Evolutionary conservation across 2,113 vertebrate species (phyloP), one percentile per base, ranked within the genome.

Genomic region (Trichomycterus rosablanca): DNA sequence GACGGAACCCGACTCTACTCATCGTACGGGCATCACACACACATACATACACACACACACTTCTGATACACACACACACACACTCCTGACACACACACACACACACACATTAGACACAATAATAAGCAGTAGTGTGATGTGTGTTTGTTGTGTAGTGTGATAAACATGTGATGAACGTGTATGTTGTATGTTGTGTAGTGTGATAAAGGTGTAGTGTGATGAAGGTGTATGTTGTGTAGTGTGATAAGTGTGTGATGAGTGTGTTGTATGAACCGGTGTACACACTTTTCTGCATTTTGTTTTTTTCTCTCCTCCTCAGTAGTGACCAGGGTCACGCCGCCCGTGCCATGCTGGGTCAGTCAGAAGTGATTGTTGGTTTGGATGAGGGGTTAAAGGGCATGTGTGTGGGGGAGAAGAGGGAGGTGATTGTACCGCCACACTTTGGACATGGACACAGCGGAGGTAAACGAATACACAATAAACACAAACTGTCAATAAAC

Each of bases 1-100:
- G 94, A 98, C 0, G 94, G 94, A 68, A 95, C 91, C 3, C 68
- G 8, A 50, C 93, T 98, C 68, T 98, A 96, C 76, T 93, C 96
- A 63, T 97, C 96, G 96, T 97, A 78, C 80, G 94, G 89, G 51
- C 14, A 2, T 12, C 2, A 7, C 16, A 18, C 7, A 48, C 7
- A 2, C 12, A 18, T 2, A 16, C 34, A 40, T 12, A 10, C 22
- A 30, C 54, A 34, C 8, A 19, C 14, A 40, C 37, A 14, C 12
- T n/a, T n/a, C 12, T 12, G 14, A 10, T 35, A 35, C 9, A 35
- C 1, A 35, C 3, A 1, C 9, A 35, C 14, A 35, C n/a, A 35
- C 34, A 3, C 34, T 11, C 34, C 12, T 35, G 34, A 35, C 34
- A 35, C 3, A 3, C 2, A 35, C 14, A 35, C 9, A 35, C 34